These are phyloP conservation scores for Drosophila arizonae DNA, from an alignment of 1,140 invertebrate genomes.

Conservation along the genomic window DNA sequence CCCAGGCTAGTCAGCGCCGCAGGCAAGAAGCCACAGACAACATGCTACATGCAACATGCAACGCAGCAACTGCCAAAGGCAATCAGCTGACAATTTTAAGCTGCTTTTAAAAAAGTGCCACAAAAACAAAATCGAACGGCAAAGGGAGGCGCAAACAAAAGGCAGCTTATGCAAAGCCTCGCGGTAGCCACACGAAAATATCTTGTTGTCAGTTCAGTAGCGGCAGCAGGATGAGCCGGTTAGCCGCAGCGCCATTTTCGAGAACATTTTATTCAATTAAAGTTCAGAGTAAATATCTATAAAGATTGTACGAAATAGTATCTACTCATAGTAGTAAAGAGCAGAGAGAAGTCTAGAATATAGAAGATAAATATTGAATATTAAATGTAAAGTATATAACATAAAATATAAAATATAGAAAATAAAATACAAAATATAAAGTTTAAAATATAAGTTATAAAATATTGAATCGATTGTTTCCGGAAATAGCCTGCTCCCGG, in stretches of 20 bases:
- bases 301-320: too few relatives aligned
- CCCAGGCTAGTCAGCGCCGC: constrained; percentile 20
- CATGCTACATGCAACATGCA: constrained; percentile 11
- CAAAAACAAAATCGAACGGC: not conserved
- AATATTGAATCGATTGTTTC: not conserved
- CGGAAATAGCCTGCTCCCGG: too few relatives aligned
- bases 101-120: constrained; percentile 16
- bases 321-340: too few relatives aligned
- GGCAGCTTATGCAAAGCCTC: constrained; percentile 40
- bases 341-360: too few relatives aligned
- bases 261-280: too few relatives aligned
- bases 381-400: too few relatives aligned
- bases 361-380: too few relatives aligned
- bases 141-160: constrained; percentile 16
- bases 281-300: too few relatives aligned
- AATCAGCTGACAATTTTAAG: constrained; percentile 40
- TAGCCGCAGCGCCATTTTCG: too few relatives aligned
- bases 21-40: constrained; percentile 5
- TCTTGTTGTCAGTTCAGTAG: not conserved
- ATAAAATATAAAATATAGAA: too few relatives aligned
- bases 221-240: too few relatives aligned
- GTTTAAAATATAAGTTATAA: not conserved
- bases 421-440: too few relatives aligned
- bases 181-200: not conserved
- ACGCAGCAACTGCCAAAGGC: constrained; percentile 22